Conservation (phyloP, 2,797 vertebrate genomes). For the Sebastes iracundus region DNA sequence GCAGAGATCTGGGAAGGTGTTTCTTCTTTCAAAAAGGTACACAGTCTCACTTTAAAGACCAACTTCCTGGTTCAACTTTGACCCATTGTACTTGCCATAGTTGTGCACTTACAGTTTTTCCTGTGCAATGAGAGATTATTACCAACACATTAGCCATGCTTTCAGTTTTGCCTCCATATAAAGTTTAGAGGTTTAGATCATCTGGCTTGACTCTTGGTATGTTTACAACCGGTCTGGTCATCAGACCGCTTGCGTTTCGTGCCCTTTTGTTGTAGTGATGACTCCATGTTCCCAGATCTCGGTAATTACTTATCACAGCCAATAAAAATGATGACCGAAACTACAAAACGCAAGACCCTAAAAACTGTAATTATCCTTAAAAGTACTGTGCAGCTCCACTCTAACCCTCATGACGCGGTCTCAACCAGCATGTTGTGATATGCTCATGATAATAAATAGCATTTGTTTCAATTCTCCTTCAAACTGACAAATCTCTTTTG, state of each 20-base stretch:
- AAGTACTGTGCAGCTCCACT: not conserved
- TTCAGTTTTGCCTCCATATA: not conserved
- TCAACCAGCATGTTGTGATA: constrained; percentile 9
- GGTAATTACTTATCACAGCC: constrained; percentile 9
- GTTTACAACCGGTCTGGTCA: not conserved
- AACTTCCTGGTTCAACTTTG: not conserved
- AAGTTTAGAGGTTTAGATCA: not conserved
- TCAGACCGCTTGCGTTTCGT: not conserved
- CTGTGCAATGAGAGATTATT: not conserved
- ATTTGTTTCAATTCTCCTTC: constrained; percentile 41
- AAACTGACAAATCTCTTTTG: constrained; percentile 40
- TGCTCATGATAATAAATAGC: constrained; percentile 14
- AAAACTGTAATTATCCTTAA: constrained; percentile 17
- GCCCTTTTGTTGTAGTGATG: not conserved
- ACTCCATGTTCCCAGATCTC: constrained; percentile 1
- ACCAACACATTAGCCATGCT: not conserved
- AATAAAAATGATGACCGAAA: constrained; percentile 11
- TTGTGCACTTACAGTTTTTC: not conserved
- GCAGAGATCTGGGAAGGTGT: not conserved
- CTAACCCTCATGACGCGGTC: no score
- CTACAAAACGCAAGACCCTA: not conserved
- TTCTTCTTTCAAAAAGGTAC: not conserved
- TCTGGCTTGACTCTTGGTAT: not conserved
- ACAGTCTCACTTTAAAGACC: not conserved
- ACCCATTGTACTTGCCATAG: not conserved